Conservation (phyloP, 2,113 vertebrate genomes). For the Tragelaphus imberbis region DNA sequence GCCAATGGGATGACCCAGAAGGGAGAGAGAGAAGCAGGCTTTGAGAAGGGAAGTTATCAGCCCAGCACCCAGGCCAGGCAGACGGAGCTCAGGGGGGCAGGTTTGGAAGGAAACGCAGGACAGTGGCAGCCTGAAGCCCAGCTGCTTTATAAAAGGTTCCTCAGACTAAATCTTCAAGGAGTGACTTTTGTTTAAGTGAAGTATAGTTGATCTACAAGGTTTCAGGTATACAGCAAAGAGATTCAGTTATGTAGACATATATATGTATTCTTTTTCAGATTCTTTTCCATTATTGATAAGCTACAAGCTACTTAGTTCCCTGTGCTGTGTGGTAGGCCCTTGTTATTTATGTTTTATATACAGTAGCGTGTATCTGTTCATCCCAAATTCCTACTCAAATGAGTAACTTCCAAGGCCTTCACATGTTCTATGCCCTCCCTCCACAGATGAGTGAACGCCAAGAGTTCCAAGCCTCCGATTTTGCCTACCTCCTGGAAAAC, state of each 20-base stretch:
- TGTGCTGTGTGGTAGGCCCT: neutral
- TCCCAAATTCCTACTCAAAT: neutral
- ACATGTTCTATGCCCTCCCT: neutral
- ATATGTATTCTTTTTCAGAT: neutral
- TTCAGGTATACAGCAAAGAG: neutral
- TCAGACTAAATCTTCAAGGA: neutral
- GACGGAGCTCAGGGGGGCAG: neutral
- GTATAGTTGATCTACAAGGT: neutral
- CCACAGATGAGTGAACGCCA: constrained; percentile 32
- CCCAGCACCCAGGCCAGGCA: neutral
- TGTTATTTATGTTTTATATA: neutral
- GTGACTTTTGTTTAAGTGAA: neutral
- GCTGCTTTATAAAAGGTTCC: neutral
- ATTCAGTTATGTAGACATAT: neutral
- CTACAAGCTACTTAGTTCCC: neutral
- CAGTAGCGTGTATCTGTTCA: neutral
- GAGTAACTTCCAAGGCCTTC: neutral
- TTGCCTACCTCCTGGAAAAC: constrained; percentile 13
- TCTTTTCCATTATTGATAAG: neutral
- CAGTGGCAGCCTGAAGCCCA: neutral
- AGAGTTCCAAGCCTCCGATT: neutral
- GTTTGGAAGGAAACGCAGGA: neutral
- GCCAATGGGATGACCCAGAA: neutral
- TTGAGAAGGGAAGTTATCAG: neutral
- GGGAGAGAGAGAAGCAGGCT: neutral